A percentile compares a stretch with the other conserved stretches of the same genome.
Evolutionary conservation across 2,888 invertebrate species (phyloP).

Genomic region (Eristalinus sepulchralis): DNA sequence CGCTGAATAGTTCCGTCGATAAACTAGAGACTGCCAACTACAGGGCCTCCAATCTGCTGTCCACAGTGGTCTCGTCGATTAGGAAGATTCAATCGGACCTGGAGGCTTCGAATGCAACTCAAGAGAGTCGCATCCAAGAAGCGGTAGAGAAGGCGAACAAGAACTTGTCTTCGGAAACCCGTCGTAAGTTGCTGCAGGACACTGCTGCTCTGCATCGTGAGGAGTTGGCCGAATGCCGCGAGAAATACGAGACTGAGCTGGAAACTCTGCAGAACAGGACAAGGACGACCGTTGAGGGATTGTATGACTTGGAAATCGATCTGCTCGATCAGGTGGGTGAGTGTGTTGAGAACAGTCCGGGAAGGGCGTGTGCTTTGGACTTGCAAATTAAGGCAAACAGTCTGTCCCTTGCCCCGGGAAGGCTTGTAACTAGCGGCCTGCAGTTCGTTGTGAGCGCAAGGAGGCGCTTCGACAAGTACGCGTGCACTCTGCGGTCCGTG

Average conservation of each 20-base stretch:
- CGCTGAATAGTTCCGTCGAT: neutral
- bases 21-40: neutral
- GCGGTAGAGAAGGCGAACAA: neutral
- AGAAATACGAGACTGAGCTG: neutral
- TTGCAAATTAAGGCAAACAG: neutral
- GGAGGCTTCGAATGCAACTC: neutral
- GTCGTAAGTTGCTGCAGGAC: neutral
- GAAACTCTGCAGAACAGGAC: conserved; percentile 19
- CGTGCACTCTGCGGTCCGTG: neutral
- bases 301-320: neutral
- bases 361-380: neutral
- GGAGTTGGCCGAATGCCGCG: neutral
- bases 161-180: neutral
- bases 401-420: neutral
- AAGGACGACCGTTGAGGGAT: neutral
- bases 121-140: neutral
- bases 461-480: conserved; percentile 3
- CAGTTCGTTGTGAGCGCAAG: neutral
- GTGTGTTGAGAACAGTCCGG: neutral
- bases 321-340: conserved; percentile 1
- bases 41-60: neutral
- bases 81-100: neutral
- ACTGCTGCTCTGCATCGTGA: neutral
- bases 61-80: neutral
- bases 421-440: neutral